Base-by-base conservation (phyloP, 2,797 vertebrate species). In the Tokudaia tokunoshimensis region DNA sequence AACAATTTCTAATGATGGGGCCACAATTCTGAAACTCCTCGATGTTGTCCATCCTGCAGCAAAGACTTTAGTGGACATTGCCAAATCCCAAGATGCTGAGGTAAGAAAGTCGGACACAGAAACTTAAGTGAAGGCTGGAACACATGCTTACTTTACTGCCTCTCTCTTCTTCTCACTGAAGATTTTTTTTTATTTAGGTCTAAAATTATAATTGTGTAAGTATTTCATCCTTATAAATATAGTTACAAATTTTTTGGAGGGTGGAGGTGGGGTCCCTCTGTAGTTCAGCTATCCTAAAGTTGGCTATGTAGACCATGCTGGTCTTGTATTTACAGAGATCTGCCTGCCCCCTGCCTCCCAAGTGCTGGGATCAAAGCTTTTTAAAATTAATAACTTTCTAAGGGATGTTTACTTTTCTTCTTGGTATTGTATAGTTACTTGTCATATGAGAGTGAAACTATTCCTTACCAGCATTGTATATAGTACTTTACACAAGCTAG, bases 21-120 rank as follows among this genome's bases (percentile, higher is more conserved):
- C 99, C 98, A 99, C 99, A 94, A 99, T 99, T 97, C 98, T 99
- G 98, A 99, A 99, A 95, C 99, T 99, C 81, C 98, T 99, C 0
- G 99, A 99, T 15, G 99, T 99, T 0, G 99, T 99, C 67, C 99
- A 99, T 91, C 99, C 99, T 0, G 99, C 99, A 2, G 99, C 99
- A 0, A 99, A 99, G 98, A 99, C 99, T 0, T 98, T 99, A 61
- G 99, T 99, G 97, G 99, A 99, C 98, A 99, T 99, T 0, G 99
- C 99, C 96, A 99, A 99, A 81, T 99, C 99, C 82, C 99, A 99
- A 97, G 99, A 99, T 85, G 99, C 99, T 8, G 99, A 99, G 99
- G 99, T 99, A 94, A 97, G 98, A 88, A 86, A 44, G 84, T 72
- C 20, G 67, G 34, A 67, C 82, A 22, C 31, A 0, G 26, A 2